Conservation (phyloP, 2,113 vertebrate genomes). For the Periophthalmodon schlosseri region DNA sequence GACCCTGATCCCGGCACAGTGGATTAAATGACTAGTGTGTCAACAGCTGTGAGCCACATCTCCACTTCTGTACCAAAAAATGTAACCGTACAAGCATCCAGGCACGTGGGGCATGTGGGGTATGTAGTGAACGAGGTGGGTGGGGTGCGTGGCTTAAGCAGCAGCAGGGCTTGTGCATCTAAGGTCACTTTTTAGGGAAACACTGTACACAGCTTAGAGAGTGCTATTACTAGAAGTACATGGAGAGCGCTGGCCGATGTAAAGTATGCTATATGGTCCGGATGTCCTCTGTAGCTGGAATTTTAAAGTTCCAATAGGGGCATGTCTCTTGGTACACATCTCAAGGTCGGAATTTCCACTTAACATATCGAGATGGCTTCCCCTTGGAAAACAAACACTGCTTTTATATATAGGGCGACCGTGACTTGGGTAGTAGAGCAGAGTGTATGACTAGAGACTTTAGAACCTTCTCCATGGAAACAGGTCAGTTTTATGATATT, state of each 20-base stretch:
- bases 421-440: neutral
- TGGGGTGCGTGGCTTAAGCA: slow-evolving; percentile 18
- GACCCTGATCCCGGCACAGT: slow-evolving; percentile 46
- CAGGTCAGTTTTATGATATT: too few species aligned
- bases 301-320: neutral
- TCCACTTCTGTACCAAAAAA: slow-evolving; percentile 3
- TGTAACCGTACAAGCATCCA: slow-evolving; percentile 8
- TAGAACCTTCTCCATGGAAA: too few species aligned
- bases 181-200: slow-evolving; percentile 3
- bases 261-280: neutral
- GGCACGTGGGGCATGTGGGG: slow-evolving; percentile 32
- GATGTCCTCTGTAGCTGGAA: neutral
- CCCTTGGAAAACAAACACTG: neutral
- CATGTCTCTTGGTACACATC: neutral
- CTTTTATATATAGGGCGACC: neutral
- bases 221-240: neutral
- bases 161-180: neutral
- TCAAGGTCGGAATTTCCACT: neutral
- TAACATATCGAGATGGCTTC: neutral
- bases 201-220: neutral
- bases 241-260: neutral
- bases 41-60: slow-evolving; percentile 57
- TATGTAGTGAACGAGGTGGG: slow-evolving; percentile 24
- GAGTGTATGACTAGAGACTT: too few species aligned
- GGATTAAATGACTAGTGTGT: slow-evolving; percentile 51